These are phyloP conservation scores for Dendropsophus ebraccatus DNA, from an alignment of 2,113 vertebrate genomes.

Conservation along the genomic window DNA sequence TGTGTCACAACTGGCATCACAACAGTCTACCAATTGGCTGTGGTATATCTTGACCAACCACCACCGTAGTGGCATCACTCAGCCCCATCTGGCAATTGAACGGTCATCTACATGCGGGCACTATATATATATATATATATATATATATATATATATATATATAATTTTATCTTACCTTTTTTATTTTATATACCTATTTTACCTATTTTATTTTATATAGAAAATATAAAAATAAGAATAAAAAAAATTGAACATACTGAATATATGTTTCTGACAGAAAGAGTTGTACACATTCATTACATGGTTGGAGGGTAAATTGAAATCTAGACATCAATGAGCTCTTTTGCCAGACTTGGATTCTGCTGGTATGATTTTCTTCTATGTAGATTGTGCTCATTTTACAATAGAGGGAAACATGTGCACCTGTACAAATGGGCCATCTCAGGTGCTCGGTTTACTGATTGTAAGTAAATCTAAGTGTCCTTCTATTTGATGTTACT, in stretches of 20 bases:
- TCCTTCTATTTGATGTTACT: conserved; percentile 73
- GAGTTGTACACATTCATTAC: conserved; percentile 93
- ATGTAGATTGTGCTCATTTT: conserved; percentile 82
- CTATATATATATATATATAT: no score
- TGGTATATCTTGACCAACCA: no score
- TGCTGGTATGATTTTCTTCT: conserved; percentile 78
- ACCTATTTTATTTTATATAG: no score
- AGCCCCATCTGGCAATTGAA: no score
- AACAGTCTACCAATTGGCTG: no score
- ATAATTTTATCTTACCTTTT: no score
- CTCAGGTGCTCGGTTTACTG: background rate
- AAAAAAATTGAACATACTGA: conserved; percentile 72
- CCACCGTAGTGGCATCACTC: no score
- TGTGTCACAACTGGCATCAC: no score
- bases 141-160: no score
- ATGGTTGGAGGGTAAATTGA: conserved; percentile 99
- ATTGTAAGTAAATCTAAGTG: conserved; percentile 70
- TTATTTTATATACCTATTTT: no score
- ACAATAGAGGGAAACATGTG: conserved; percentile 69
- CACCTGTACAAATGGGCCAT: conserved; percentile 16
- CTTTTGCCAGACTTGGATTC: conserved; percentile 83
- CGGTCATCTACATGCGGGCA: no score
- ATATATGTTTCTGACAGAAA: conserved; percentile 83
- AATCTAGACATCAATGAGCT: conserved; percentile 99
- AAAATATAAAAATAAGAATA: conserved; percentile 85